A percentile compares a stretch with the other conserved stretches of the same genome.
Conservation (phyloP, 2,888 invertebrate species). For the Germaria angustata region DNA sequence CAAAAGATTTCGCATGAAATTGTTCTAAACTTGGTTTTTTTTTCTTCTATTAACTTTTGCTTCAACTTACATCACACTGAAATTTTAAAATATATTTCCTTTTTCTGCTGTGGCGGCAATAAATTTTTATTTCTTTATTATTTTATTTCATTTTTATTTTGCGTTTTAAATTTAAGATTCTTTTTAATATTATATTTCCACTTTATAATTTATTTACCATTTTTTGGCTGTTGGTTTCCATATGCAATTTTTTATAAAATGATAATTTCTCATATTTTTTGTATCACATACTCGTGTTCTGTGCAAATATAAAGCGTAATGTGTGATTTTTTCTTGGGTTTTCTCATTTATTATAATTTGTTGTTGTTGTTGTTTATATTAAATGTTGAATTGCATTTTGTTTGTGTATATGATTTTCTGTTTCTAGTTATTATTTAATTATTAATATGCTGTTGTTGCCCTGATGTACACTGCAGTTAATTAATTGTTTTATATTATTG, state of each 20-base stretch:
- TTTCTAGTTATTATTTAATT: conserved; percentile 36
- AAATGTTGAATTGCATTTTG: conserved; percentile 35
- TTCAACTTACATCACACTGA: conserved; percentile 72
- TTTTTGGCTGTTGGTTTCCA: conserved; percentile 20
- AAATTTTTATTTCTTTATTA: background rate
- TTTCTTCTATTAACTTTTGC: background rate
- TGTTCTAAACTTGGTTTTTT: background rate
- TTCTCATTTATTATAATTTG: conserved; percentile 71
- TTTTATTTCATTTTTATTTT: background rate
- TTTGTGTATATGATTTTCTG: background rate
- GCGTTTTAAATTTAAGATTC: conserved; percentile 44
- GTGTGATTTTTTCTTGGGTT: conserved; percentile 71
- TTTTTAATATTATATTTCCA: conserved; percentile 34
- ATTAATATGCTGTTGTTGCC: conserved; percentile 34
- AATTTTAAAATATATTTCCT: conserved; percentile 20
- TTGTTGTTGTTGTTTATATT: conserved; percentile 27
- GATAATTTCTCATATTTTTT: conserved; percentile 48
- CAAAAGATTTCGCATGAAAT: too few species aligned
- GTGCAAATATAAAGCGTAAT: conserved; percentile 59
- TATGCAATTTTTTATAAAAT: conserved; percentile 13
- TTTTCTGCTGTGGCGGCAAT: conserved; percentile 39
- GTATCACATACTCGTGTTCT: too few species aligned
- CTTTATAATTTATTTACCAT: background rate
- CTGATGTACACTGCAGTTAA: conserved; percentile 29
- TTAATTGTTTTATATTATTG: conserved; percentile 42